Evolutionary conservation across 2,113 vertebrate species (phyloP).

Genomic region (Oncorhynchus masou): DNA sequence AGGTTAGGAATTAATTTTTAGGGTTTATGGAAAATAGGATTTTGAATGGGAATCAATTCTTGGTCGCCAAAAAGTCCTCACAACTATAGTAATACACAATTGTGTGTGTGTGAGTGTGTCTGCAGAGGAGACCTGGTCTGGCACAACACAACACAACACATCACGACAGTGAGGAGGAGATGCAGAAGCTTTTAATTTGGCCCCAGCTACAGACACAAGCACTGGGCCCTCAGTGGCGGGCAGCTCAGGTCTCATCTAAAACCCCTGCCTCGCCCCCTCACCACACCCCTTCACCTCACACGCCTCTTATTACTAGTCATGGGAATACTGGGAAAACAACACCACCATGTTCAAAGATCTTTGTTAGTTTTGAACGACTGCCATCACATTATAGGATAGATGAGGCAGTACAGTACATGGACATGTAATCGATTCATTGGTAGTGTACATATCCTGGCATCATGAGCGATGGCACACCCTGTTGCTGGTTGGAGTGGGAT

Average conservation of each 20-base stretch:
- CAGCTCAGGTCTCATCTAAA: constrained; percentile 20
- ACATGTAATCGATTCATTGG: no score
- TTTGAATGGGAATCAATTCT: no score
- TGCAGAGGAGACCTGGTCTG: constrained; percentile 43
- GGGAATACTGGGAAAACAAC: constrained; percentile 46
- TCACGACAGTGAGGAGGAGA: constrained; percentile 71
- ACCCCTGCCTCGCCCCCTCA: constrained; percentile 11
- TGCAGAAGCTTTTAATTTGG: constrained; percentile 75
- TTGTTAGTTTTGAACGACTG: no score
- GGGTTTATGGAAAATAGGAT: no score
- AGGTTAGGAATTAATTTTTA: no score
- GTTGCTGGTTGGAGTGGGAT: no score
- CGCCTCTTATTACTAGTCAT: constrained; percentile 54
- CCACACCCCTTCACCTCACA: constrained; percentile 35
- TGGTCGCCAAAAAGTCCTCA: no score
- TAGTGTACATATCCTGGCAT: no score
- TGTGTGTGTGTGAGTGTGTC: constrained; percentile 29
- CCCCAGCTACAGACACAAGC: constrained; percentile 53
- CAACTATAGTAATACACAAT: no score
- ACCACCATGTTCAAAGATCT: constrained; percentile 43
- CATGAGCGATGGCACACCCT: no score
- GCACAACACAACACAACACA: constrained; percentile 25
- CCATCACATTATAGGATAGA: no score
- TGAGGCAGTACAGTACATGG: no score
- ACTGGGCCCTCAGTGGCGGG: constrained; percentile 28